A percentile compares a stretch with the other conserved stretches of the same genome.
Conservation (phyloP, 2,888 invertebrate species). For the Pseudolycoriella hygida region DNA sequence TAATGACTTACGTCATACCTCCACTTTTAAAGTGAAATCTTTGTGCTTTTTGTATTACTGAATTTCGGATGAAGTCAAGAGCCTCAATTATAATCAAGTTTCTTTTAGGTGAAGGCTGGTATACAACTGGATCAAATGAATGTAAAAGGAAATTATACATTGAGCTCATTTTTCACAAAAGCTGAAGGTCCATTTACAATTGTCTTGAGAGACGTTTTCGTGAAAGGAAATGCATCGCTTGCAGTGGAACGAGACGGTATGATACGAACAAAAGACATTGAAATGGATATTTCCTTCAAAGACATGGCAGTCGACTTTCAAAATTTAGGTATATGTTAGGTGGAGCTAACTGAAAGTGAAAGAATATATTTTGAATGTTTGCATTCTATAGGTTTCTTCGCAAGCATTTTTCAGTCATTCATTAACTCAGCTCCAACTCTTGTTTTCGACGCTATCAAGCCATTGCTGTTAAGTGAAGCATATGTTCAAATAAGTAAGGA, state of each 20-base stretch:
- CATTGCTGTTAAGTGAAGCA: constrained; percentile 60
- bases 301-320: constrained; percentile 66
- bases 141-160: constrained; percentile 55
- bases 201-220: constrained; percentile 48
- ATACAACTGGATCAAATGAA: constrained; percentile 51
- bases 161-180: constrained; percentile 45
- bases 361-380: neutral
- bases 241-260: constrained; percentile 57
- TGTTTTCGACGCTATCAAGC: constrained; percentile 75
- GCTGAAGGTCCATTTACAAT: constrained; percentile 65
- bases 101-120: constrained; percentile 46
- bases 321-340: constrained; percentile 33
- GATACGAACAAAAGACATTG: constrained; percentile 57
- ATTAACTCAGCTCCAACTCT: constrained; percentile 68
- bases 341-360: too few species aligned
- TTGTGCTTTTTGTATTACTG: too few species aligned
- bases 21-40: too few species aligned
- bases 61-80: too few species aligned
- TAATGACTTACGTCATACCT: too few species aligned
- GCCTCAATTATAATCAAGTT: too few species aligned
- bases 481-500: constrained; percentile 54
- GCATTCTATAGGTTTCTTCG: constrained; percentile 46
- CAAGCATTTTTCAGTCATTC: constrained; percentile 47
- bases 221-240: constrained; percentile 49
- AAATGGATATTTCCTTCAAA: constrained; percentile 58